These are phyloP conservation scores for Megastigmus dorsalis DNA, from an alignment of 2,888 invertebrate genomes.

Conservation along the genomic window DNA sequence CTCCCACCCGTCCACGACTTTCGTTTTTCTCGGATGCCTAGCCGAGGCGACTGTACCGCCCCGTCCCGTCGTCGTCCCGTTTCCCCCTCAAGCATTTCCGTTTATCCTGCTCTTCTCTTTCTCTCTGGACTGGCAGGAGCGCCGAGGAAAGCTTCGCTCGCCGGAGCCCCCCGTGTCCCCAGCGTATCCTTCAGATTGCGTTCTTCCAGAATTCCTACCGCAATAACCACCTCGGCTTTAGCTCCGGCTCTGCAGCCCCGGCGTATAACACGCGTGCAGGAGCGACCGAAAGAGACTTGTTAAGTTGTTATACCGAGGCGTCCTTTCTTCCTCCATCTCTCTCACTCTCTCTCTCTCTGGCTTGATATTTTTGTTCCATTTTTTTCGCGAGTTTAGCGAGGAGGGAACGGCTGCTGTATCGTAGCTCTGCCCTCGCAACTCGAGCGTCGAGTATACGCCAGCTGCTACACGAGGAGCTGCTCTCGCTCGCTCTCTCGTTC, in stretches of 20 bases:
- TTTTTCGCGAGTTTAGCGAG: neutral
- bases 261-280: neutral
- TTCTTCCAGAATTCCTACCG: slow-evolving; percentile 28
- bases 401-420: neutral
- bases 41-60: neutral
- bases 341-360: too few relatives aligned
- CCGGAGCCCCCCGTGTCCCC: too few relatives aligned
- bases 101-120: too few relatives aligned
- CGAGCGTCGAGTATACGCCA: slow-evolving; percentile 23
- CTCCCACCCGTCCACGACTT: neutral
- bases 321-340: too few relatives aligned
- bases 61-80: too few relatives aligned
- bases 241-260: too few relatives aligned
- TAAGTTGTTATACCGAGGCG: neutral
- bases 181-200: slow-evolving; percentile 36
- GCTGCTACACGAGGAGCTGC: slow-evolving; percentile 10
- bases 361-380: neutral
- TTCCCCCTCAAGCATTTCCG: too few relatives aligned
- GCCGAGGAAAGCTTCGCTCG: too few relatives aligned
- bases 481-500: neutral
- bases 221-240: too few relatives aligned
- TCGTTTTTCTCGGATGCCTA: neutral
- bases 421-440: slow-evolving; percentile 25
- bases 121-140: too few relatives aligned
- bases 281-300: neutral